phyloP scores from a whole-genome alignment of 64 coral and sea anemone genomes.

The Montipora sp. region DNA sequence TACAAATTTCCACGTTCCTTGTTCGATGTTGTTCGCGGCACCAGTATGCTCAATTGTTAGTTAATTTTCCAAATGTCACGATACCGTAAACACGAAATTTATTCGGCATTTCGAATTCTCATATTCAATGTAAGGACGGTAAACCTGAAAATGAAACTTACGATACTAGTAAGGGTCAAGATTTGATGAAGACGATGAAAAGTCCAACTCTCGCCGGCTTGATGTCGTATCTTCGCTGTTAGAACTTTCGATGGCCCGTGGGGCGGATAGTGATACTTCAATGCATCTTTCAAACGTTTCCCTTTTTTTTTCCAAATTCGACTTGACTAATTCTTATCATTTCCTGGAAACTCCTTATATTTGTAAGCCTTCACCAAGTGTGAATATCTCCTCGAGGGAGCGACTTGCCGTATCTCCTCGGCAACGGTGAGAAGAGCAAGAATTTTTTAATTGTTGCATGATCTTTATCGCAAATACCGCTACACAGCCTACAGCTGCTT shows the following conservation, averaged over 20 bases:
- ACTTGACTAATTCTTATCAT: not conserved
- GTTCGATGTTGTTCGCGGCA: too few relatives aligned
- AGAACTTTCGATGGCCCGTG: not conserved
- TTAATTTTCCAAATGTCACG: too few relatives aligned
- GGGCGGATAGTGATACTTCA: not conserved
- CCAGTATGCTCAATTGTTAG: too few relatives aligned
- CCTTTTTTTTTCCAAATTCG: not conserved
- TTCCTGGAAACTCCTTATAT: not conserved
- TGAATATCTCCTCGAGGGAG: not conserved
- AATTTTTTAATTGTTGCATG: not conserved
- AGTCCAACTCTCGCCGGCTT: too few relatives aligned
- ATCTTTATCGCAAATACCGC: not conserved
- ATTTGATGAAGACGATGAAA: too few relatives aligned
- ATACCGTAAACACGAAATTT: too few relatives aligned
- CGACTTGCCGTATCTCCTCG: not conserved
- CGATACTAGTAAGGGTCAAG: too few relatives aligned
- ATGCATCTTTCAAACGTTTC: not conserved
- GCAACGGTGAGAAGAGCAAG: not conserved
- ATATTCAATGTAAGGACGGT: too few relatives aligned
- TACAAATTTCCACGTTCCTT: too few relatives aligned
- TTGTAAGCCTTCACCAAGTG: not conserved
- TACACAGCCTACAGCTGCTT: not conserved
- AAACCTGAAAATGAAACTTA: too few relatives aligned
- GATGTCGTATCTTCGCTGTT: too few relatives aligned
- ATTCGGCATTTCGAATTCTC: too few relatives aligned